These are phyloP conservation scores for Parasteatoda lunata DNA, from an alignment of 2,888 invertebrate species.

Conservation along the genomic window DNA sequence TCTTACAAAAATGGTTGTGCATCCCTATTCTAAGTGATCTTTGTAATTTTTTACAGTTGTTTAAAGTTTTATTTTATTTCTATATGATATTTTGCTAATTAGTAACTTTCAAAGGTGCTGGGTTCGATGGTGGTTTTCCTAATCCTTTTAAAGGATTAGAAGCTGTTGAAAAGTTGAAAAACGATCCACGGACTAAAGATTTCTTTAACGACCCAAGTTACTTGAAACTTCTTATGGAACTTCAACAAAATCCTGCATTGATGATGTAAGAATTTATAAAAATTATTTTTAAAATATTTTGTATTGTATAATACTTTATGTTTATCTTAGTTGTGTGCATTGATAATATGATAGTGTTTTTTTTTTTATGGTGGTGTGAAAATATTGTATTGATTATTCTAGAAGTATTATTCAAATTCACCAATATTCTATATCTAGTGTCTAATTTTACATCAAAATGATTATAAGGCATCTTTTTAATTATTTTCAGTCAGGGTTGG, in stretches of 20 bases:
- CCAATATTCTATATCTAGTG: not conserved
- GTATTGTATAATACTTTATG: not conserved
- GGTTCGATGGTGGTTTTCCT: constrained; percentile 68
- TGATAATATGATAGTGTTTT: not conserved
- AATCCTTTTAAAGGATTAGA: constrained; percentile 79
- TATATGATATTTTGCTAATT: too few species aligned
- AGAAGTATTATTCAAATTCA: not conserved
- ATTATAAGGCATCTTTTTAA: too few species aligned
- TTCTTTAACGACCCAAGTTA: constrained; percentile 85
- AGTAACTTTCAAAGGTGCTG: not conserved
- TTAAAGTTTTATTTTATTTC: too few species aligned
- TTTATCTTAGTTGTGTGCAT: not conserved
- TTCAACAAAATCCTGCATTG: constrained; percentile 81
- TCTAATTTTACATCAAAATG: not conserved
- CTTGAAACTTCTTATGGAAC: constrained; percentile 78
- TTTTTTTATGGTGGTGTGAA: not conserved
- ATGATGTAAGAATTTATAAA: constrained; percentile 73
- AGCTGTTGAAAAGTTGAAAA: constrained; percentile 79
- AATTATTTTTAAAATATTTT: not conserved
- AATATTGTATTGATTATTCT: not conserved
- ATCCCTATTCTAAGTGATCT: too few species aligned
- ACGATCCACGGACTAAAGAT: constrained; percentile 82
- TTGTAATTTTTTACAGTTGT: too few species aligned
- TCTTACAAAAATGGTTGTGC: too few species aligned
- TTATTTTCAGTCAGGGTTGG: too few species aligned